phyloP scores from a whole-genome alignment of 2,888 invertebrate genomes.

The Holacanthella duospinosa region DNA sequence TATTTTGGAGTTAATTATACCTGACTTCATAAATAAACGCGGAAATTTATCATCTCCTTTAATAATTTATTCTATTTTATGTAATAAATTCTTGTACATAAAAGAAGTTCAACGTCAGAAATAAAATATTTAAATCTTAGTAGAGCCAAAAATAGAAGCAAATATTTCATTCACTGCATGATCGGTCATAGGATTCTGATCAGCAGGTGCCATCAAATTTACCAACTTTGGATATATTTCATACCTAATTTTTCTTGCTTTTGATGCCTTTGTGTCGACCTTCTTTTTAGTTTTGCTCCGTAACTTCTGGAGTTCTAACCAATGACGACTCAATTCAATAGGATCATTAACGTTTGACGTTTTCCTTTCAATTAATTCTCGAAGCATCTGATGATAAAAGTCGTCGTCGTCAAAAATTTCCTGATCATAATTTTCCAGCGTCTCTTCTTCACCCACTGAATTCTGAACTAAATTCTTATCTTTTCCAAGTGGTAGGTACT shows the following conservation, averaged over 20 bases:
- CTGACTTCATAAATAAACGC: too few species aligned
- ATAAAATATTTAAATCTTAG: too few species aligned
- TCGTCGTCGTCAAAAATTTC: constrained; percentile 96
- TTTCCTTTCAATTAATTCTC: constrained; percentile 86
- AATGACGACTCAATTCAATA: constrained; percentile 73
- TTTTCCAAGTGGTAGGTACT: constrained; percentile 59
- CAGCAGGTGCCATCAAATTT: constrained; percentile 78
- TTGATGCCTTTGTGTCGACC: constrained; percentile 86
- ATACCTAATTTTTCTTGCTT: constrained; percentile 82
- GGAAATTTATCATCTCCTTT: constrained; percentile 11
- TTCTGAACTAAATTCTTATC: constrained; percentile 1
- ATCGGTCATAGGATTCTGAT: constrained; percentile 59
- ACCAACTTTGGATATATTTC: constrained; percentile 73
- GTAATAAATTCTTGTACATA: too few species aligned
- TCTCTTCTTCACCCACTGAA: constrained; percentile 28
- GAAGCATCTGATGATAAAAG: constrained; percentile 85
- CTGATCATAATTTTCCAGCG: constrained; percentile 50
- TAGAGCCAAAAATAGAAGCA: constrained; percentile 62
- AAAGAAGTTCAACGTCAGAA: too few species aligned
- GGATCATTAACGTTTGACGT: constrained; percentile 73
- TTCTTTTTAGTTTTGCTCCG: constrained; percentile 83
- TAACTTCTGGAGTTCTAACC: constrained; percentile 82
- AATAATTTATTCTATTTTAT: too few species aligned
- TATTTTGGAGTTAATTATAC: too few species aligned
- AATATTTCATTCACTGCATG: constrained; percentile 69